phyloP scores from a whole-genome alignment of 2,888 invertebrate species.

The Esperia sulphurella region DNA sequence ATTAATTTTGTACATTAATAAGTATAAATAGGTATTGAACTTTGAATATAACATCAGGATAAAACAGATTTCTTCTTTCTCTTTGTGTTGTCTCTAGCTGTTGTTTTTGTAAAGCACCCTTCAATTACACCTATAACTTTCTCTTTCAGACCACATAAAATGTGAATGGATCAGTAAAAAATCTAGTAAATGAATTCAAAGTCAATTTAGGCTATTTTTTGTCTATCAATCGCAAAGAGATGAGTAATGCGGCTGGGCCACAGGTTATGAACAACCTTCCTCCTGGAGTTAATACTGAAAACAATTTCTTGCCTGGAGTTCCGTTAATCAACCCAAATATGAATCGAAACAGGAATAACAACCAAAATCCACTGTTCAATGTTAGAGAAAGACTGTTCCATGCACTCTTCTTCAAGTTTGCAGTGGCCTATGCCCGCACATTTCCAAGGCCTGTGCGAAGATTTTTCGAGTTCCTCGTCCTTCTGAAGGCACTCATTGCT shows the following conservation, averaged over 20 bases:
- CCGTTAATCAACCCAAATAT: slow-evolving; percentile 72
- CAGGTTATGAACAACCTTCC: slow-evolving; percentile 65
- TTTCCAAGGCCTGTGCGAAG: slow-evolving; percentile 91
- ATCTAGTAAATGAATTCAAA: too few species aligned
- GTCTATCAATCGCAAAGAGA: slow-evolving; percentile 20
- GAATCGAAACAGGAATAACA: slow-evolving; percentile 76
- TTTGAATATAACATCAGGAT: too few species aligned
- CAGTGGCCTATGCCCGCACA: slow-evolving; percentile 93
- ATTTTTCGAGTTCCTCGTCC: slow-evolving; percentile 89
- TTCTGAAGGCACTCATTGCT: slow-evolving; percentile 87
- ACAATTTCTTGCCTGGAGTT: slow-evolving; percentile 75
- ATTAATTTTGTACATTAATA: too few species aligned
- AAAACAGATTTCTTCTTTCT: too few species aligned
- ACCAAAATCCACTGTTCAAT: slow-evolving; percentile 88
- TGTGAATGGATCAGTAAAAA: slow-evolving; percentile 26
- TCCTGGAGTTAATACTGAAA: slow-evolving; percentile 72
- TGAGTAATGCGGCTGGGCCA: slow-evolving; percentile 60
- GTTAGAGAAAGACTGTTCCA: slow-evolving; percentile 96
- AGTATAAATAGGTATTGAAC: too few species aligned
- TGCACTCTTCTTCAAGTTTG: slow-evolving; percentile 95
- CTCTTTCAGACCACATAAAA: slow-evolving; percentile 55
- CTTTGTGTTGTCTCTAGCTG: too few species aligned
- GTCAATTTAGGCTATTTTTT: not conserved
- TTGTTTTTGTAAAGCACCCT: too few species aligned
- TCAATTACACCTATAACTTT: slow-evolving; percentile 28